These are phyloP conservation scores for Lemur catta DNA, from an alignment of 2,797 vertebrate species.

Conservation along the genomic window DNA sequence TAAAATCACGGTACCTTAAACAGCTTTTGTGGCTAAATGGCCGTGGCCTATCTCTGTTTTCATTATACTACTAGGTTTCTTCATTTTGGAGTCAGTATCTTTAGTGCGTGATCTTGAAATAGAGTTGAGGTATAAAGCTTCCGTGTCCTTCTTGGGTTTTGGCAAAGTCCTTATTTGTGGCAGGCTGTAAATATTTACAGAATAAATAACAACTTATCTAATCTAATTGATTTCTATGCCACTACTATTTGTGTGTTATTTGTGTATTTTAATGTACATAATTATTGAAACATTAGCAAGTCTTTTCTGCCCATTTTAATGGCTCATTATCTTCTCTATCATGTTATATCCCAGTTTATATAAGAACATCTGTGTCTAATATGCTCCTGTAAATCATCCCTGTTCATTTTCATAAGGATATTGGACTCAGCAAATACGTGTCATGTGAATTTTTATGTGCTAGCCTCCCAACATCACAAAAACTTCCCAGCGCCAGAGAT, in stretches of 20 bases:
- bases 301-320: constrained; percentile 70
- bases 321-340: constrained; percentile 65
- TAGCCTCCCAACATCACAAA: constrained; percentile 77
- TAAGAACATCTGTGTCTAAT: constrained; percentile 80
- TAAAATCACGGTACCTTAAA: neutral
- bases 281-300: constrained; percentile 74
- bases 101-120: neutral
- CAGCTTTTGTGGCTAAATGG: neutral
- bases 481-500: constrained; percentile 78
- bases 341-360: constrained; percentile 73
- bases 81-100: neutral
- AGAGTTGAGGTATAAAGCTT: neutral
- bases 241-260: constrained; percentile 37
- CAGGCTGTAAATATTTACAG: neutral
- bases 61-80: neutral
- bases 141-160: neutral
- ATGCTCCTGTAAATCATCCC: constrained; percentile 75
- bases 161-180: constrained; percentile 32
- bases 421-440: constrained; percentile 79
- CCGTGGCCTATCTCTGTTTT: neutral
- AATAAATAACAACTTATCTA: constrained; percentile 28
- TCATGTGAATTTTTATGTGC: constrained; percentile 77
- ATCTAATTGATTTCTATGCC: constrained; percentile 41
- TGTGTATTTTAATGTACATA: constrained; percentile 45
- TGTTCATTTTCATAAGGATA: constrained; percentile 78